Base-by-base conservation (phyloP, 1,140 invertebrate genomes). In the Caenorhabditis tropicalis region DNA sequence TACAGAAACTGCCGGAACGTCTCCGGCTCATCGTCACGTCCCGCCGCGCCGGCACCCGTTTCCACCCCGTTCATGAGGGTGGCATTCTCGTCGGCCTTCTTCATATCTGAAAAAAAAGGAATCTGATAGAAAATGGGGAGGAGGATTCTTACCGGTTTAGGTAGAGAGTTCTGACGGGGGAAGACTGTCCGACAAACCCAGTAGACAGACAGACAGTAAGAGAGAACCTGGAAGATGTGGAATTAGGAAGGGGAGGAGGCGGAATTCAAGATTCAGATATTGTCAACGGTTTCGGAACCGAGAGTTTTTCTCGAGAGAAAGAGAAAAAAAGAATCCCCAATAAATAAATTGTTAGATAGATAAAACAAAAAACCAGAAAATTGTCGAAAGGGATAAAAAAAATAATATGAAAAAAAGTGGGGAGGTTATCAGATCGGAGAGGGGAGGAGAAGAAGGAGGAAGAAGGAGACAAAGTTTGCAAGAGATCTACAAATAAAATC, bases 1-100 rank as follows among this genome's bases (percentile, higher is more conserved):
- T 81, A 88, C 29, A 88, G 81, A 74, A 88, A 87, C 43, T 84
- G 27, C 15, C 33, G 27, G 79, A 87, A 87, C 5, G 33, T 79
- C 29, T 81, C 85, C 65, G 65, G 65, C 36, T 10, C 65, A 43
- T 74, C 65, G 36, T 74, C 65, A 46, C 65, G 65, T 10, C n/a
- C n/a, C n/a, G 65, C 65, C 36, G 65, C 36, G 12, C 29, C 65
- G 24, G 33, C 19, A 36, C n/a, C n/a, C n/a, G 65, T 24, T 21
- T 74, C 65, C 65, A 74, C 65, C 65, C 65, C 65, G 36, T 74
- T 74, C 65, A 74, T 74, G 36, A 74, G 65, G 65, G 65, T 74
- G 65, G 36, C 65, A 65, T 81, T 56, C 48, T 83, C 43, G 21
- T 87, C 81, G 65, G 36, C 65, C 65, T 74, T 74, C 31, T 87